These are phyloP conservation scores for Diadumene lineata DNA, from an alignment of 92 coral and sea anemone species.

Conservation along the genomic window DNA sequence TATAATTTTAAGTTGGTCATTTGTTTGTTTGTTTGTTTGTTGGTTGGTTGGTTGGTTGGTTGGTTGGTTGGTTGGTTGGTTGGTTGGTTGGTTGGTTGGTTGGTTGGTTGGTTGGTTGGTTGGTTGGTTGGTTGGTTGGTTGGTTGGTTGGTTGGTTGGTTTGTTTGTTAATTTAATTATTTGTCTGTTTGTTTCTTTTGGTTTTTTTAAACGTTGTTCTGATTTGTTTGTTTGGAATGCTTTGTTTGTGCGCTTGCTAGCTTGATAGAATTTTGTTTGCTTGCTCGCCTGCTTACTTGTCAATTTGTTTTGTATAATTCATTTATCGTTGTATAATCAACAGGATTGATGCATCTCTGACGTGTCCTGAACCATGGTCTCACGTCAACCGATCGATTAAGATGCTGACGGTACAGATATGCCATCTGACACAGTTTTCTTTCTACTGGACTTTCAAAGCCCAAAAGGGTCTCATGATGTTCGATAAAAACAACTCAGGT, in stretches of 20 bases:
- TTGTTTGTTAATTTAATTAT: background rate
- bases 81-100: too few relatives aligned
- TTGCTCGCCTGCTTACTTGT: background rate
- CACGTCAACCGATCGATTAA: conserved; percentile 74
- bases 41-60: too few relatives aligned
- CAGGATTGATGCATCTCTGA: conserved; percentile 82
- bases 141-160: too few relatives aligned
- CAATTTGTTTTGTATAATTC: background rate
- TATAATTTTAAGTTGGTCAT: background rate
- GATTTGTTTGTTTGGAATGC: background rate
- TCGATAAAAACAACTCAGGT: conserved; percentile 76
- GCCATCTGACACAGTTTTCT: conserved; percentile 97
- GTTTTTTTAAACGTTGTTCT: background rate
- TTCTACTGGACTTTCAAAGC: conserved; percentile 93
- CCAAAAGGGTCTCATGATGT: conserved; percentile 74
- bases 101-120: too few relatives aligned
- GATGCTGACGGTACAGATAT: conserved; percentile 65
- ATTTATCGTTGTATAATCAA: background rate
- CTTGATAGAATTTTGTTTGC: background rate
- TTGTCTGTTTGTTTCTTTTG: background rate
- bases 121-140: too few relatives aligned
- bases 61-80: too few relatives aligned
- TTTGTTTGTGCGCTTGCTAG: background rate
- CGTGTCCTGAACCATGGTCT: conserved; percentile 90
- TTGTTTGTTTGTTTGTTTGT: background rate